Conservation (phyloP, 1,140 invertebrate species). For the Saccostrea cuccullata region DNA sequence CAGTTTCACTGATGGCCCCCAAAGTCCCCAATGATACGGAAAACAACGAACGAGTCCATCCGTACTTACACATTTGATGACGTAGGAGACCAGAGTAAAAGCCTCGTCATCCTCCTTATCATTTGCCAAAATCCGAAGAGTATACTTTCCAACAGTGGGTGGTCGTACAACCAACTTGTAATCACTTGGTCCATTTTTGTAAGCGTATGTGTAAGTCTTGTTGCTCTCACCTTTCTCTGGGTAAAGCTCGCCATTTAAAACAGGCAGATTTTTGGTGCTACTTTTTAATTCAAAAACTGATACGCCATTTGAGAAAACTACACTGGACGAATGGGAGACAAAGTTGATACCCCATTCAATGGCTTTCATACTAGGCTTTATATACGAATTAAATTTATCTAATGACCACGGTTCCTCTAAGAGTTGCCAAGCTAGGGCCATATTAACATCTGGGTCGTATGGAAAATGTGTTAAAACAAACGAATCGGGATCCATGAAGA, state of each 20-base stretch:
- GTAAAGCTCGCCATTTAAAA: conserved; percentile 36
- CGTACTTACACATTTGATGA: conserved; percentile 39
- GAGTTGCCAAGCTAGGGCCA: conserved; percentile 60
- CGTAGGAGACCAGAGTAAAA: conserved; percentile 9
- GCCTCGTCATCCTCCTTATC: conserved; percentile 25
- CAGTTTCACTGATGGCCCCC: conserved; percentile 17
- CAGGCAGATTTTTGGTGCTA: background rate
- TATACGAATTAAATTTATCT: conserved; percentile 58
- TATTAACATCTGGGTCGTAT: conserved; percentile 67
- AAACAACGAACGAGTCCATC: conserved; percentile 31
- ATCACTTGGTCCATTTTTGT: conserved; percentile 2
- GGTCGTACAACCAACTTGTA: conserved; percentile 39
- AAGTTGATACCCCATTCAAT: conserved; percentile 54
- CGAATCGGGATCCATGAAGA: conserved; percentile 80
- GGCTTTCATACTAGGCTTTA: conserved; percentile 41
- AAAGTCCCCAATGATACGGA: conserved; percentile 43
- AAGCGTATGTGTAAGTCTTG: conserved; percentile 12
- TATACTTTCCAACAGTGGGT: conserved; percentile 45
- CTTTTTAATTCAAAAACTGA: background rate
- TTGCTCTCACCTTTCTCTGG: conserved; percentile 40
- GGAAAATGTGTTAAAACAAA: conserved; percentile 81
- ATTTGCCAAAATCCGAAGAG: conserved; percentile 40
- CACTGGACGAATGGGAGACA: conserved; percentile 40
- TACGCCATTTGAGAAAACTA: conserved; percentile 36
- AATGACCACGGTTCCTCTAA: conserved; percentile 58